These are phyloP conservation scores for Sardina pilchardus DNA, from an alignment of 2,113 vertebrate genomes.

Conservation along the genomic window DNA sequence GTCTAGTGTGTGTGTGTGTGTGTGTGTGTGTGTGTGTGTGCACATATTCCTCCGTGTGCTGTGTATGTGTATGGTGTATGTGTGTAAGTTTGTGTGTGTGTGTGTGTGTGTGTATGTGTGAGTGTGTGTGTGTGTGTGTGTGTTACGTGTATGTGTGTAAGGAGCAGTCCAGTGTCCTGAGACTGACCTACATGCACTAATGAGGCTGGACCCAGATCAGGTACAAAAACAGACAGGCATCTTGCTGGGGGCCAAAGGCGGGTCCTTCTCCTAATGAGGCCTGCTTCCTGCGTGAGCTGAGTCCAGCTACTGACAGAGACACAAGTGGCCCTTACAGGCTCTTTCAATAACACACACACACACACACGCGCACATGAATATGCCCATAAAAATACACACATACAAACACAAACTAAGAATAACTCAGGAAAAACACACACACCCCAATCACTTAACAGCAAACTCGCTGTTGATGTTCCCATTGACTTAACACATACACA, in stretches of 20 bases:
- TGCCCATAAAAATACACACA: neutral
- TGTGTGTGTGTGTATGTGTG: neutral
- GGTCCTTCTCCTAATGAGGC: slow-evolving; percentile 23
- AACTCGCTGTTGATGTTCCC: neutral
- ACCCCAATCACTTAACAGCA: slow-evolving; percentile 6
- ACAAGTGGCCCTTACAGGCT: neutral
- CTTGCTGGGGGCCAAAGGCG: slow-evolving; percentile 18
- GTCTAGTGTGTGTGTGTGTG: neutral
- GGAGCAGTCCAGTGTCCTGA: slow-evolving; percentile 23
- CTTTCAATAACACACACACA: neutral
- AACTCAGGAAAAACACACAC: neutral
- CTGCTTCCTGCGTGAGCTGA: slow-evolving; percentile 26
- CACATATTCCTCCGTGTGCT: neutral
- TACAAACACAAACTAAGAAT: neutral
- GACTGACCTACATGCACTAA: slow-evolving; percentile 19
- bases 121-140: slow-evolving; percentile 1
- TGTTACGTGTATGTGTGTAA: neutral
- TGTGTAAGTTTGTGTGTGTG: neutral
- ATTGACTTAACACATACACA: neutral
- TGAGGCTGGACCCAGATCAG: neutral
- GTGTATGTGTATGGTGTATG: neutral
- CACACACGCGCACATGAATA: slow-evolving; percentile 18
- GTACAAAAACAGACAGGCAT: slow-evolving; percentile 24
- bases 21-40: neutral
- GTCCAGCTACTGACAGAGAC: slow-evolving; percentile 19